Conservation (phyloP, 2,113 vertebrate genomes). For the Perca flavescens region DNA sequence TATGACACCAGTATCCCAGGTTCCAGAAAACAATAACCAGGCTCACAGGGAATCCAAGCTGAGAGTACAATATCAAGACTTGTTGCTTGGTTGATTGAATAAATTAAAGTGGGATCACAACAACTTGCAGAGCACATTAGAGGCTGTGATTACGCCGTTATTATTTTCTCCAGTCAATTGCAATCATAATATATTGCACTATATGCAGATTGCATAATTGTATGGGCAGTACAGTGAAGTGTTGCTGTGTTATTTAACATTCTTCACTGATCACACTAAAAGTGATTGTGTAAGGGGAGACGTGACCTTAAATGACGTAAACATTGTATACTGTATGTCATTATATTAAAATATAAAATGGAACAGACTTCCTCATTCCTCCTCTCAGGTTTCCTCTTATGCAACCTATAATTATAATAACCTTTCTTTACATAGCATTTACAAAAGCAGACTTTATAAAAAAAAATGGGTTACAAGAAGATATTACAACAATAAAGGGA, state of each 20-base stretch:
- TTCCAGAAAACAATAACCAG: conserved; percentile 16
- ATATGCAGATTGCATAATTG: conserved; percentile 47
- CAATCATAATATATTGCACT: conserved; percentile 38
- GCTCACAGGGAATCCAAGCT: conserved; percentile 25
- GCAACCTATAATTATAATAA: background rate
- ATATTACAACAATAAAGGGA: background rate
- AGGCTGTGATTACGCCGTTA: conserved; percentile 48
- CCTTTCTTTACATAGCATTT: background rate
- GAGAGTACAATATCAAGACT: conserved; percentile 25
- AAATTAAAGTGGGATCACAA: conserved; percentile 63
- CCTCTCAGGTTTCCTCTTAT: background rate
- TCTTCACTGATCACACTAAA: conserved; percentile 22
- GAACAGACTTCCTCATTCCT: background rate
- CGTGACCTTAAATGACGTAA: background rate
- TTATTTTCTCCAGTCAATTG: conserved; percentile 66
- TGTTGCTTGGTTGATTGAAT: conserved; percentile 66
- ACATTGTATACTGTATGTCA: background rate
- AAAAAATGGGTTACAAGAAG: background rate
- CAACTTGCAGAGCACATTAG: conserved; percentile 58
- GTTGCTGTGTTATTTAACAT: background rate
- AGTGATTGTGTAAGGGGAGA: background rate
- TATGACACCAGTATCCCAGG: background rate
- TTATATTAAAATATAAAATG: background rate
- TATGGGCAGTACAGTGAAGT: conserved; percentile 8
- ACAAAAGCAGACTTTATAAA: background rate